These are phyloP conservation scores for Pecten maximus DNA, from an alignment of 2,888 invertebrate species.

Conservation along the genomic window DNA sequence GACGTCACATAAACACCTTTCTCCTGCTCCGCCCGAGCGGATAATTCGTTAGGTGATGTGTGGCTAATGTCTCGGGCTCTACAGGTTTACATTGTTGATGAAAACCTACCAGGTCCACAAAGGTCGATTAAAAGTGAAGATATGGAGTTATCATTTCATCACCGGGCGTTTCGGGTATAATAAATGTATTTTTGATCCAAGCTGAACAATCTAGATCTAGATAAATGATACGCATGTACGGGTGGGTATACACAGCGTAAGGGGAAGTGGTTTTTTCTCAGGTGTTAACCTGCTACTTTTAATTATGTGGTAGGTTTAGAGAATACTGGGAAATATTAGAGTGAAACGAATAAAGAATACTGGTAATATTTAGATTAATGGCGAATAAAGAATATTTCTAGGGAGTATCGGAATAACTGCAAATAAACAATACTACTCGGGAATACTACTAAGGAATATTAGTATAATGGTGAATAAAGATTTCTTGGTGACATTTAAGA, in stretches of 20 bases:
- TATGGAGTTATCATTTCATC: constrained; percentile 23
- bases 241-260: too few species aligned
- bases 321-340: too few species aligned
- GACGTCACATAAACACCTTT: constrained; percentile 24
- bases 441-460: too few species aligned
- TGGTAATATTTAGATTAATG: neutral
- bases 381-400: neutral
- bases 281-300: too few species aligned
- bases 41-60: neutral
- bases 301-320: too few species aligned
- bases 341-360: neutral
- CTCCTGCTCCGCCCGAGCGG: neutral
- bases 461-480: neutral
- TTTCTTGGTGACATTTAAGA: neutral
- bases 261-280: too few species aligned
- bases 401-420: too few species aligned
- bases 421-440: too few species aligned
- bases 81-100: neutral
- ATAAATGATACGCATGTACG: neutral
- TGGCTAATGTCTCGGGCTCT: neutral
- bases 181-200: constrained; percentile 19
- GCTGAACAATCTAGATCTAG: neutral
- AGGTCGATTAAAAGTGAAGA: neutral
- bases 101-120: neutral
- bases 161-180: constrained; percentile 19